Conservation (phyloP, 2,113 vertebrate species). For the Sebastes fasciatus region DNA sequence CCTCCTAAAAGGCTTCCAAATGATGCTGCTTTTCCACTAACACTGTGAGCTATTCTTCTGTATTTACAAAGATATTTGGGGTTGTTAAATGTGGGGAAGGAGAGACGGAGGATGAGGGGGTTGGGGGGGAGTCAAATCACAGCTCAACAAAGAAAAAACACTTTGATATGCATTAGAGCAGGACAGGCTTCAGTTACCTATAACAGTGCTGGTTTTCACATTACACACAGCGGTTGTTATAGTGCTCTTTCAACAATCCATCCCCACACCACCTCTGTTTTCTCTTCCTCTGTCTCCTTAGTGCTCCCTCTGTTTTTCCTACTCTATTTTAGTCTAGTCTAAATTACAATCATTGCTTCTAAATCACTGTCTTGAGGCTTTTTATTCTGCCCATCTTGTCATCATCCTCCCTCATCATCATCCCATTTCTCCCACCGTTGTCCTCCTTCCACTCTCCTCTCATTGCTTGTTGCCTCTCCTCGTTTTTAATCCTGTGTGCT, state of each 20-base stretch:
- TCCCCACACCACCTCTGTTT: slow-evolving; percentile 28
- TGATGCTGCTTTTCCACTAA: slow-evolving; percentile 52
- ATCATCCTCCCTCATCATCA: slow-evolving; percentile 43
- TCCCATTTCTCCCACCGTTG: slow-evolving; percentile 38
- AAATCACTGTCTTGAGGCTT: slow-evolving; percentile 42
- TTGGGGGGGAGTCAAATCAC: slow-evolving; percentile 36
- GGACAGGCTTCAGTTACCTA: slow-evolving; percentile 50
- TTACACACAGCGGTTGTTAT: slow-evolving; percentile 49
- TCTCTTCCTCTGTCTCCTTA: slow-evolving; percentile 16
- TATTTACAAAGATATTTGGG: slow-evolving; percentile 52
- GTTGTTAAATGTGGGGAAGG: slow-evolving; percentile 48
- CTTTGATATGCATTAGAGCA: slow-evolving; percentile 71
- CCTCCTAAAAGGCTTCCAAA: slow-evolving; percentile 49
- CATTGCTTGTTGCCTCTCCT: slow-evolving; percentile 27
- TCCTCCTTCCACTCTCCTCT: slow-evolving; percentile 36
- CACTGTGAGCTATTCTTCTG: slow-evolving; percentile 47
- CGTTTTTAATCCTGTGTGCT: slow-evolving; percentile 37
- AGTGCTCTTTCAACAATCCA: slow-evolving; percentile 36
- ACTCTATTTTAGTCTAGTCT: slow-evolving; percentile 23
- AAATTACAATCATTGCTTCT: slow-evolving; percentile 57
- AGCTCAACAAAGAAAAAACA: slow-evolving; percentile 55
- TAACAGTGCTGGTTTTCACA: slow-evolving; percentile 55
- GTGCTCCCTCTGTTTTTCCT: slow-evolving; percentile 13
- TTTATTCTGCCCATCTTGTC: slow-evolving; percentile 49
- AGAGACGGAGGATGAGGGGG: slow-evolving; percentile 21